Evolutionary conservation across 1,140 invertebrate species (phyloP).

Genomic region (Hyphantria cunea): DNA sequence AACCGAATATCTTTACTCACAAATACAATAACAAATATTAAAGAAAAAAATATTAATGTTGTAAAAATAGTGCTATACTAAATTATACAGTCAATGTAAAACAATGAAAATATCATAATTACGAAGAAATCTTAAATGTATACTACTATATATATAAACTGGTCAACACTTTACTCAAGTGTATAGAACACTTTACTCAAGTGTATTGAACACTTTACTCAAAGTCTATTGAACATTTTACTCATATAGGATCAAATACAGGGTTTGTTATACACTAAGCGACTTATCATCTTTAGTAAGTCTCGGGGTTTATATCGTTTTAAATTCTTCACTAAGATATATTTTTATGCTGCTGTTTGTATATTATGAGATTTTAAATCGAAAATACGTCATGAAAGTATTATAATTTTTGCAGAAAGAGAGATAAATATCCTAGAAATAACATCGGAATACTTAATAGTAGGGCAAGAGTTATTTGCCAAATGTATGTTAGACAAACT

Average conservation of each 20-base stretch:
- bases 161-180: no score
- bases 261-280: constrained; percentile 50
- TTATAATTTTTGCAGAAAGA: not conserved
- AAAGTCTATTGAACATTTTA: constrained; percentile 27
- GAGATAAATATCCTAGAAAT: not conserved
- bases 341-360: constrained; percentile 30
- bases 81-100: not conserved
- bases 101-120: constrained; percentile 1
- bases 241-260: constrained; percentile 58
- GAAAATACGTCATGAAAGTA: not conserved
- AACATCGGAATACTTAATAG: not conserved
- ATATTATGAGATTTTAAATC: constrained; percentile 12
- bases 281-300: constrained; percentile 27
- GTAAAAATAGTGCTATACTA: no score
- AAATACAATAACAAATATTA: no score
- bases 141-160: not conserved
- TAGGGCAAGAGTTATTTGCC: not conserved
- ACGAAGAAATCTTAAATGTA: not conserved
- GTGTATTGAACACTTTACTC: no score
- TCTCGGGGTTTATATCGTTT: no score
- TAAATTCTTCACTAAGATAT: constrained; percentile 6
- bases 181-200: no score
- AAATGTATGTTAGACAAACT: not conserved
- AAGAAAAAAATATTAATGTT: no score
- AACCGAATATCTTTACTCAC: no score